phyloP scores from a whole-genome alignment of 2,797 vertebrate genomes.

The Lacerta viridis region DNA sequence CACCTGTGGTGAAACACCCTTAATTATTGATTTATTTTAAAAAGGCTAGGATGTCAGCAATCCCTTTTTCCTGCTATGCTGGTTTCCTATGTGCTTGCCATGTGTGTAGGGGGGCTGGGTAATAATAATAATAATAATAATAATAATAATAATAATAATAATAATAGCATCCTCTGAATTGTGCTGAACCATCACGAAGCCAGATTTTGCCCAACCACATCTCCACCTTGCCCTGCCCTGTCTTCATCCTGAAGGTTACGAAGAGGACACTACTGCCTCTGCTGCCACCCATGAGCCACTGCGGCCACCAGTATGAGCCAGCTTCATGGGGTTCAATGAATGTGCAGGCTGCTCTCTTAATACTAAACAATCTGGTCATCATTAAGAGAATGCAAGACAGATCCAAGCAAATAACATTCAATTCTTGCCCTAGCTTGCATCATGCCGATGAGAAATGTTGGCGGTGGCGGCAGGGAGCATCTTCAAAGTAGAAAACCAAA shows the following conservation, averaged over 20 bases:
- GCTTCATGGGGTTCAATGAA: neutral
- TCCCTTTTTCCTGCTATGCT: neutral
- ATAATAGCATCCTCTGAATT: too few species aligned
- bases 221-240: too few species aligned
- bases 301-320: neutral
- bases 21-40: too few species aligned
- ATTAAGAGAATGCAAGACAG: neutral
- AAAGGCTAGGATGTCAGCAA: neutral
- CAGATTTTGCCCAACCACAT: too few species aligned
- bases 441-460: neutral
- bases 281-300: too few species aligned
- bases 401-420: neutral
- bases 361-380: neutral
- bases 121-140: too few species aligned
- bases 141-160: too few species aligned
- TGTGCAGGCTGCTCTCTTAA: neutral
- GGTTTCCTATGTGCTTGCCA: neutral
- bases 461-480: too few species aligned
- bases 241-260: too few species aligned
- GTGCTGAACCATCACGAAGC: too few species aligned
- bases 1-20: neutral
- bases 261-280: too few species aligned
- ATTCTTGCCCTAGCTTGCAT: neutral
- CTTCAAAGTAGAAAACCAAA: neutral
- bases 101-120: too few species aligned